phyloP scores from a whole-genome alignment of 2,797 vertebrate species.

The Neoniphon sammara region DNA sequence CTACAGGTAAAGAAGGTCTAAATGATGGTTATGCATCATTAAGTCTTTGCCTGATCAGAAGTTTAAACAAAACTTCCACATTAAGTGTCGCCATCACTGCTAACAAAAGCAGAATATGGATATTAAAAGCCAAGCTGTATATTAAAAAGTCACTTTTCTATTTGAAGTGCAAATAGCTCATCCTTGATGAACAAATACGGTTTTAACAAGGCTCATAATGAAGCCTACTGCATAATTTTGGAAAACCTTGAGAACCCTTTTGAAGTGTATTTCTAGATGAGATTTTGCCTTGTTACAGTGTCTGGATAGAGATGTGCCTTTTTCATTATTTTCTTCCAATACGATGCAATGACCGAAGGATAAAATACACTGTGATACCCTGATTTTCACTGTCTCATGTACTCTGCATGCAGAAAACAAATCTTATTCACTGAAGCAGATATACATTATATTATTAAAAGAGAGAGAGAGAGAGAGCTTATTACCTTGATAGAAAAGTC shows the following conservation, averaged over 20 bases:
- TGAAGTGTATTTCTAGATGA: not conserved
- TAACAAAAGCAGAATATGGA: not conserved
- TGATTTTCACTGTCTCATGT: too few species aligned
- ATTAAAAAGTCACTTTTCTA: conserved; percentile 12
- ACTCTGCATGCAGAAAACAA: too few species aligned
- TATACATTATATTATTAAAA: not conserved
- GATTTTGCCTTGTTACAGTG: not conserved
- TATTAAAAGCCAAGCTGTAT: not conserved
- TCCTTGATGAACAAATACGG: conserved; percentile 17
- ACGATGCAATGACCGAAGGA: too few species aligned
- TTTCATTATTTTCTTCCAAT: not conserved
- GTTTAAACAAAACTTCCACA: not conserved
- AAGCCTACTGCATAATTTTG: not conserved
- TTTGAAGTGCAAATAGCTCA: conserved; percentile 29
- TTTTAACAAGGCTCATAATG: conserved; percentile 16
- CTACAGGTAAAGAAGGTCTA: not conserved
- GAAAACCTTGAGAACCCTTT: conserved; percentile 12
- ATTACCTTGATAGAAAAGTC: not conserved
- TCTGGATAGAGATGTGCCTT: not conserved
- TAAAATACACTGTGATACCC: too few species aligned
- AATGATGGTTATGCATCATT: conserved; percentile 12
- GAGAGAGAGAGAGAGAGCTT: not conserved
- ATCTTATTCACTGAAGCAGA: not conserved
- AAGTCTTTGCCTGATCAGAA: too few species aligned
- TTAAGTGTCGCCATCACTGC: not conserved